These are phyloP conservation scores for Pelecanus crispus DNA, from an alignment of 2,113 vertebrate genomes.

Conservation along the genomic window DNA sequence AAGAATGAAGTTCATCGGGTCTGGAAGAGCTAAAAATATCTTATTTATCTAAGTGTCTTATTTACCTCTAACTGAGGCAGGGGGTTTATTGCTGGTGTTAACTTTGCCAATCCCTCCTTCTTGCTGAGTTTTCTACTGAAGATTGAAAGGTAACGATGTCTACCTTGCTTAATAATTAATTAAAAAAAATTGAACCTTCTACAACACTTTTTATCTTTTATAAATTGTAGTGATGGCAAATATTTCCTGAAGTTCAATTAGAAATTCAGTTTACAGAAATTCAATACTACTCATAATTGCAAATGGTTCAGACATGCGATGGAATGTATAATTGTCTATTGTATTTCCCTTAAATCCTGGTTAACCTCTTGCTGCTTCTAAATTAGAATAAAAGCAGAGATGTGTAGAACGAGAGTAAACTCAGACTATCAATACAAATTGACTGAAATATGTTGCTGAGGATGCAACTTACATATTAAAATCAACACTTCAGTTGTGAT, in stretches of 20 bases:
- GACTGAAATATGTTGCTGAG: conserved; percentile 20
- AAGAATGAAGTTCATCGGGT: not conserved
- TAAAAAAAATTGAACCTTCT: not conserved
- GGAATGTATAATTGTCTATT: conserved; percentile 12
- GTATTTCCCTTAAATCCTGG: conserved; percentile 15
- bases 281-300: conserved; percentile 6
- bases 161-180: not conserved
- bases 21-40: not conserved
- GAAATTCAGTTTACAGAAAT: conserved; percentile 7
- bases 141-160: not conserved
- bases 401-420: not conserved
- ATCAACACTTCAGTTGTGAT: not conserved
- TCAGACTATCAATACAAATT: conserved; percentile 13
- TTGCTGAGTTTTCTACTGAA: not conserved
- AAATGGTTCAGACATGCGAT: not conserved
- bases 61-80: not conserved
- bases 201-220: not conserved
- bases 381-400: conserved; percentile 17
- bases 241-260: conserved; percentile 27
- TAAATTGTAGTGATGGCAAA: not conserved
- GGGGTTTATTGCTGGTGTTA: not conserved
- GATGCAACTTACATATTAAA: conserved; percentile 13
- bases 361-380: conserved; percentile 15
- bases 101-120: not conserved
- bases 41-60: not conserved